Percentiles rank a stretch among this genome's conserved stretches.
phyloP scores from a whole-genome alignment of 2,888 invertebrate species.

The Pyrrhosoma nymphula region DNA sequence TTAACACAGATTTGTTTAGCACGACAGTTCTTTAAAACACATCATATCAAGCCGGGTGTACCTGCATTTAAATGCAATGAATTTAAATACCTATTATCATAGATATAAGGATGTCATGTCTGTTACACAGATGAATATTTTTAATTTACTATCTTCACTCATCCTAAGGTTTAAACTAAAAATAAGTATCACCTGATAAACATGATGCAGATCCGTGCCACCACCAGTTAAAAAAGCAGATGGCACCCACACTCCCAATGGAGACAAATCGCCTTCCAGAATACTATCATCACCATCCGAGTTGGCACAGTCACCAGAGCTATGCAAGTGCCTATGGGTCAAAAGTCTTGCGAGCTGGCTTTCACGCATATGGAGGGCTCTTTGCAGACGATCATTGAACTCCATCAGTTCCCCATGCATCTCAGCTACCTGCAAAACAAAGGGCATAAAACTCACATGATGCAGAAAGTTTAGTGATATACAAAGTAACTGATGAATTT shows the following conservation, averaged over 20 bases:
- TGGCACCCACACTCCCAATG: conserved; percentile 92
- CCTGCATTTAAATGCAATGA: too few relatives aligned
- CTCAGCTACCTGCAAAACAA: conserved; percentile 86
- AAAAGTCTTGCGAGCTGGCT: conserved; percentile 76
- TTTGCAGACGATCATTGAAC: conserved; percentile 91
- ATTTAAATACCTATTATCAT: too few relatives aligned
- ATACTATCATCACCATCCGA: conserved; percentile 69
- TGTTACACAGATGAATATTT: too few relatives aligned
- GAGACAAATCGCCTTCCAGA: conserved; percentile 71
- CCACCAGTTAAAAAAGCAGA: conserved; percentile 89
- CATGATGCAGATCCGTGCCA: conserved; percentile 89
- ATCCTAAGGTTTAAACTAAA: too few relatives aligned
- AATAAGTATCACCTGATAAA: conserved; percentile 86
- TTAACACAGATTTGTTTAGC: too few relatives aligned
- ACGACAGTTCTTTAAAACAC: too few relatives aligned
- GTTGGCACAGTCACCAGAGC: conserved; percentile 79
- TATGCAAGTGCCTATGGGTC: conserved; percentile 82
- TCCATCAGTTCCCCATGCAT: conserved; percentile 97
- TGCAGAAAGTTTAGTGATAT: not conserved
- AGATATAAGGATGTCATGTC: too few relatives aligned
- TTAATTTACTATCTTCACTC: too few relatives aligned
- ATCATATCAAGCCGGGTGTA: too few relatives aligned
- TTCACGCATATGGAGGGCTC: conserved; percentile 84
- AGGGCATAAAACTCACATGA: not conserved
- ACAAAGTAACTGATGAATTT: too few relatives aligned